Evolutionary conservation across 2,797 vertebrate species (phyloP), one percentile per base, ranked within the genome.

Genomic region (Schizopygopsis pylzovi): DNA sequence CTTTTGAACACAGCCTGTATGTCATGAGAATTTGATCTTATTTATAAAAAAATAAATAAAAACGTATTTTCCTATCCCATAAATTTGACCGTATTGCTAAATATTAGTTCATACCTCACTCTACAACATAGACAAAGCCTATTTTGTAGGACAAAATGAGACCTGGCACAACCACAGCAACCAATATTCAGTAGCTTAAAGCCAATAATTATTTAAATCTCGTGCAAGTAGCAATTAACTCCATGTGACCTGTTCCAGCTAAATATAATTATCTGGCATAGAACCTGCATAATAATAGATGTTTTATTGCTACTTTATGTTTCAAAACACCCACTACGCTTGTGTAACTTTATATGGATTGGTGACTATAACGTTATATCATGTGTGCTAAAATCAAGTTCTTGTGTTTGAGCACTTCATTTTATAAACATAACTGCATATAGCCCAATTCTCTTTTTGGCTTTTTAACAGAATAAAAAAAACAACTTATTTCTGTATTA

Each of bases 211-310:
- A 91, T 89, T 91, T 88, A 87, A 91, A 89, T 87, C 88, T 88
- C 80, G 84, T 84, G 90, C 83, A 91, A 88, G 87, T 90, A 90
- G 89, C 90, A 91, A 91, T 92, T 92, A 90, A 91, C 90, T 90
- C 88, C 81, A 68, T 61, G 81, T 89, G 87, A 92, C 90, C 90
- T 86, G 88, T 87, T 90, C 90, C 83, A 89, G 86, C 81, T 88
- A 90, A 91, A 90, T 88, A 88, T 89, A 92, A 91, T 91, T 87
- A 89, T 89, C 88, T 91, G 89, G 89, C 87, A 89, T 83, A 79
- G 79, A 87, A 85, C 85, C 90, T 89, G 88, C 87, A 87, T 90
- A 90, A 85, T 89, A 87, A 89, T 88, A 82, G 59, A 70, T 86
- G 87, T 90, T 88, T 85, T 89, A 89, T 87, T 87, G 86, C 85